Conservation (phyloP, 2,797 vertebrate genomes). For the Varecia variegata region DNA sequence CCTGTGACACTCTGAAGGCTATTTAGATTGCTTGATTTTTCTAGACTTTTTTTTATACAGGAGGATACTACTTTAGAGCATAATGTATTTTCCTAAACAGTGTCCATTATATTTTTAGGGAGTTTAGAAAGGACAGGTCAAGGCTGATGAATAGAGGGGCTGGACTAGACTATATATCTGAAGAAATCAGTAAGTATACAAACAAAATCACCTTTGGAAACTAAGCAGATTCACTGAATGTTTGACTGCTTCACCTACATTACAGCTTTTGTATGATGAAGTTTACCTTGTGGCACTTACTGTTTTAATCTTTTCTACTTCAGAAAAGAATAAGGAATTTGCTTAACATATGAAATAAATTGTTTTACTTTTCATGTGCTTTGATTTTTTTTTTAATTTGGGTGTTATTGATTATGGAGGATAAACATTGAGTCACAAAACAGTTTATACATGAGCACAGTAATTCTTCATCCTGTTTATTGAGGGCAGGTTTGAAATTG, state of each 20-base stretch:
- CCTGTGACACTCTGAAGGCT: neutral
- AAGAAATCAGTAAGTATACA: constrained; percentile 79
- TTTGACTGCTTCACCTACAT: constrained; percentile 37
- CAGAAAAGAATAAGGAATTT: constrained; percentile 59
- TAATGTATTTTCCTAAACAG: constrained; percentile 63
- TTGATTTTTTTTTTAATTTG: constrained; percentile 37
- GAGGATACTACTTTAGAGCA: neutral
- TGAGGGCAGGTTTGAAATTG: constrained; percentile 65
- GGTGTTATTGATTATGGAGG: constrained; percentile 57
- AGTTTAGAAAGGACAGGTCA: constrained; percentile 69
- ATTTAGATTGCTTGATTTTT: constrained; percentile 32
- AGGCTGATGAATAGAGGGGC: constrained; percentile 68
- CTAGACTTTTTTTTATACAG: constrained; percentile 61
- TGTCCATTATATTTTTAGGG: constrained; percentile 75
- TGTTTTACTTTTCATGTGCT: constrained; percentile 20
- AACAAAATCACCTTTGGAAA: constrained; percentile 76
- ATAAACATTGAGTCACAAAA: constrained; percentile 63
- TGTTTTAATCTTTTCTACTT: constrained; percentile 61
- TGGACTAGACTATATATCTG: constrained; percentile 68
- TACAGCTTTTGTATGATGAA: neutral
- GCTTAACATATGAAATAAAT: constrained; percentile 63
- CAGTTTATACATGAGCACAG: constrained; percentile 40
- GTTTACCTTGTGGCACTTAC: constrained; percentile 20
- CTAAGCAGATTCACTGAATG: constrained; percentile 63
- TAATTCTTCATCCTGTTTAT: constrained; percentile 67